Conservation (phyloP, 1,140 invertebrate species). For the Oryzaephilus surinamensis region DNA sequence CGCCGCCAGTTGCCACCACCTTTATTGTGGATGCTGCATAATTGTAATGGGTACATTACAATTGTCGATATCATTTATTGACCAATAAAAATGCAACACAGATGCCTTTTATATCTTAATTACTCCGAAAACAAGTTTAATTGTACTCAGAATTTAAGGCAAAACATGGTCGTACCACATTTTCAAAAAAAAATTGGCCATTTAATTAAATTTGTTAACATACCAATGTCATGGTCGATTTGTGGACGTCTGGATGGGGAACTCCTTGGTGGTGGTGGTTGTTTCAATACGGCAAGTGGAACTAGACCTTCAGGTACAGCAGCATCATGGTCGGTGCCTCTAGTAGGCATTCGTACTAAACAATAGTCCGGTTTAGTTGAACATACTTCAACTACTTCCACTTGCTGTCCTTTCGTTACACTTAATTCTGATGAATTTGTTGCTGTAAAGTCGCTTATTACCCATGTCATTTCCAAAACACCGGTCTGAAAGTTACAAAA, state of each 20-base stretch:
- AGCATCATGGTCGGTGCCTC: slow-evolving; percentile 46
- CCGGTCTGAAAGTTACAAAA: slow-evolving; percentile 44
- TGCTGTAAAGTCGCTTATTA: slow-evolving; percentile 70
- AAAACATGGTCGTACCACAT: too few species aligned
- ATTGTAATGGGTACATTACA: too few species aligned
- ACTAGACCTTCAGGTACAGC: slow-evolving; percentile 70
- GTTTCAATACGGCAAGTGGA: slow-evolving; percentile 71
- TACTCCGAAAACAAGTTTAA: too few species aligned
- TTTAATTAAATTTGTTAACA: too few species aligned
- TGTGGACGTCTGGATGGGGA: slow-evolving; percentile 46
- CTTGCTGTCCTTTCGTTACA: slow-evolving; percentile 80
- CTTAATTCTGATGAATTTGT: slow-evolving; percentile 59
- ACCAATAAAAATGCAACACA: too few species aligned
- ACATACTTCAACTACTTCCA: slow-evolving; percentile 74
- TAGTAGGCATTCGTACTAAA: slow-evolving; percentile 46
- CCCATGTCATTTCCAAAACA: slow-evolving; percentile 76
- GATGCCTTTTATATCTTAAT: too few species aligned
- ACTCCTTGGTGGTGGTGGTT: slow-evolving; percentile 52
- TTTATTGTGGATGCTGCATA: too few species aligned
- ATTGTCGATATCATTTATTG: too few species aligned
- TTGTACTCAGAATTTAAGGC: too few species aligned
- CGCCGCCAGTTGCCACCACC: too few species aligned
- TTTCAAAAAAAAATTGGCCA: too few species aligned
- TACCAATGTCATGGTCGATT: slow-evolving; percentile 36
- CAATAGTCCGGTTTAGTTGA: slow-evolving; percentile 48